Evolutionary conservation across 2,113 vertebrate genomes (phyloP), one percentile per base, ranked within the genome.

Genomic region (Pterocles burchelli): DNA sequence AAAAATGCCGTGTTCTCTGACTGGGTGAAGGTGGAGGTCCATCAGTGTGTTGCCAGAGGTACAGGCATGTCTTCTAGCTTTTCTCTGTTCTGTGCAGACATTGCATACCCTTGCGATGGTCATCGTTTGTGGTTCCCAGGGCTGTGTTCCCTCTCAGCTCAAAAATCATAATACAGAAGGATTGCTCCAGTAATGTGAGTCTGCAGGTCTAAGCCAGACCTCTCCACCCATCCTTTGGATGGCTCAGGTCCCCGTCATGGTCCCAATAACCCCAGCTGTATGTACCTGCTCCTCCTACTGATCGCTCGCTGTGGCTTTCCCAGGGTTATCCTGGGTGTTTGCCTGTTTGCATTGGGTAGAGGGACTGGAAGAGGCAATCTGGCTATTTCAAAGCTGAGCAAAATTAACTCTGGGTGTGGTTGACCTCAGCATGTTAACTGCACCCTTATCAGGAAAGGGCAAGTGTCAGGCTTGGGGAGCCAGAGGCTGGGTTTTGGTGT

Each of bases 11-110:
- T 97, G 43, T 99, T 99, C 95, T 99, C 98, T 0, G 84, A 98
- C 4, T 99, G 99, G 99, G 98, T 98, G 59, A 99, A 98, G 90
- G 98, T 99, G 48, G 98, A 98, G 84, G 98, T 99, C 63, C 95
- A 97, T 68, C 95, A 88, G 49, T 90, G 84, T 51, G 73, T 97
- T 4, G 88, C 93, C 78, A 94, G 94, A 94, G 97, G 97, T 98
- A 96, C 9, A 10, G 85, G 15, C 2, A 0, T 36, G 10, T 63
- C 74, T 58, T 88, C 17, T 34, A 13, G 38, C 16, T 68, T 85
- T 67, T 58, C 36, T n/a, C 0, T 58, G 10, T 20, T 70, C 90
- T 49, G 70, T 62, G 36, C 9, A 17, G 48, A 48, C 34, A 49
- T 46, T 48, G 9, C 29, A 24, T 34, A 10, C 34, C 20, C 46